These are phyloP conservation scores for Morpho achilles DNA, from an alignment of 2,888 invertebrate species.

Conservation along the genomic window DNA sequence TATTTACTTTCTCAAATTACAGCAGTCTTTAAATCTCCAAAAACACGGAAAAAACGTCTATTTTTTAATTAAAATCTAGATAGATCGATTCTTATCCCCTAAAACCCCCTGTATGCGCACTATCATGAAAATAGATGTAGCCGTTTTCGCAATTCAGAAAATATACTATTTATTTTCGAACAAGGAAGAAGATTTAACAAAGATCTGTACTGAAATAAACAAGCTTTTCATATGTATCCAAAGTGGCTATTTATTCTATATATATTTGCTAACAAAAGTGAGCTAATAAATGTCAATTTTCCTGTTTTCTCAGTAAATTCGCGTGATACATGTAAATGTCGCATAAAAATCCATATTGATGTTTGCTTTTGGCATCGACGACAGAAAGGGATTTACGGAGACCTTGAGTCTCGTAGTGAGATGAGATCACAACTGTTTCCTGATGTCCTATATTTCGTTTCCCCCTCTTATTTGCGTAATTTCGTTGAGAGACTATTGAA, in stretches of 20 bases:
- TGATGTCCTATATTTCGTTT: constrained; percentile 12
- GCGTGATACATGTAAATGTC: constrained; percentile 22
- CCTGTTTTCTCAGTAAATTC: constrained; percentile 24
- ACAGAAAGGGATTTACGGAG: constrained; percentile 15
- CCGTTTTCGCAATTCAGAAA: too few relatives aligned
- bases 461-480: neutral
- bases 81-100: too few relatives aligned
- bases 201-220: too few relatives aligned
- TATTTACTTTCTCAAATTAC: too few relatives aligned
- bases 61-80: too few relatives aligned
- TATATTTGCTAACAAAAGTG: constrained; percentile 8
- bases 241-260: neutral
- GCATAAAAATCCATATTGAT: constrained; percentile 23
- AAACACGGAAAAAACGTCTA: too few relatives aligned
- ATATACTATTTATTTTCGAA: too few relatives aligned
- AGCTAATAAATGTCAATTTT: constrained; percentile 18
- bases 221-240: too few relatives aligned
- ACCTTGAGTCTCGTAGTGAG: constrained; percentile 15
- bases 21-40: too few relatives aligned
- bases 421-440: constrained; percentile 16
- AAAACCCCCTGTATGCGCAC: too few relatives aligned
- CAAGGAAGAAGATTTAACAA: too few relatives aligned
- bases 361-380: constrained; percentile 18
- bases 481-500: neutral
- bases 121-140: too few relatives aligned